Conservation (phyloP, 2,113 vertebrate genomes). For the Onychostruthus taczanowskii region DNA sequence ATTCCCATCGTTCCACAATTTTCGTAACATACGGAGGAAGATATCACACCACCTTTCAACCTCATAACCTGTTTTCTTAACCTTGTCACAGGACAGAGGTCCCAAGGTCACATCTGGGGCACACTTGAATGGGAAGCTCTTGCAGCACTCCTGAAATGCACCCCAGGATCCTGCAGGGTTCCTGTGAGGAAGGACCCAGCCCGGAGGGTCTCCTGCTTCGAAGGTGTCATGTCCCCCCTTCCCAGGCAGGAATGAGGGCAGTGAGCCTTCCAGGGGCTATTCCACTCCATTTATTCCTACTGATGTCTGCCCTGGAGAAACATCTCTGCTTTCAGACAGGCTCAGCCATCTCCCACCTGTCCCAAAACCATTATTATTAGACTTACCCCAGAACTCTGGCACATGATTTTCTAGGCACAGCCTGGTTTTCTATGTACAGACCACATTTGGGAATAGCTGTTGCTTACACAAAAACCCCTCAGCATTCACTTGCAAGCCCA, state of each 20-base stretch:
- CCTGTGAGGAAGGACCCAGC: background rate
- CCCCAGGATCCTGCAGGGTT: background rate
- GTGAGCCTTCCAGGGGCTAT: background rate
- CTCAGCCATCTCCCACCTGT: background rate
- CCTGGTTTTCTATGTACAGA: background rate
- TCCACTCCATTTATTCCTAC: background rate
- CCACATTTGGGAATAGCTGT: background rate
- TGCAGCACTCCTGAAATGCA: background rate
- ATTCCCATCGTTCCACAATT: background rate
- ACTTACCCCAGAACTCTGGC: fast-evolving
- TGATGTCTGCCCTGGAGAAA: fast-evolving
- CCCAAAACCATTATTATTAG: background rate
- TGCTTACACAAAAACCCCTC: background rate
- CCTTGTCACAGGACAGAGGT: background rate
- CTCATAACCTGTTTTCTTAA: background rate
- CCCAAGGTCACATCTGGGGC: fast-evolving
- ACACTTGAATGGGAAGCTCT: background rate
- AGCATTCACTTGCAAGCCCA: fast-evolving
- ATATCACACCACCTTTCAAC: background rate
- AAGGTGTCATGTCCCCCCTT: background rate
- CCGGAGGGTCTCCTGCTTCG: background rate
- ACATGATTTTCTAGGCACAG: background rate
- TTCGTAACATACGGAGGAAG: background rate
- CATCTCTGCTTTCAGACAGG: background rate
- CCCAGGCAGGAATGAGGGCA: background rate